Base-by-base conservation (phyloP, 2,797 vertebrate species). In the Craterocephalus amniculus region DNA sequence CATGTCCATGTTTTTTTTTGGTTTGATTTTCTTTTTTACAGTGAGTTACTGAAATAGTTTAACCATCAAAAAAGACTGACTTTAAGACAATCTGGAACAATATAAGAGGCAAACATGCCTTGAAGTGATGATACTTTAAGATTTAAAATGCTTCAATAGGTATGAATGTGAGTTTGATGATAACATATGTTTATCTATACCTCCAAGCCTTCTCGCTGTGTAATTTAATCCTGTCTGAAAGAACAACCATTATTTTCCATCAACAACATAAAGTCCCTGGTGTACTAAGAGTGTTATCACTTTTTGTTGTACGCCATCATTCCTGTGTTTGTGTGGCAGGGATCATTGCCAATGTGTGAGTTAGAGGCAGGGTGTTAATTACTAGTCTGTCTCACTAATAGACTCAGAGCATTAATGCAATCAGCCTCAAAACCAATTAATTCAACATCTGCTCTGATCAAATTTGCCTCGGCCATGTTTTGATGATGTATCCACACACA, bases 341-440 rank as follows among this genome's bases (percentile, higher is more conserved):
- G 64, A 22, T 73, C 63, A 11, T 63, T 66, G 27, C 51, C 35
- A 22, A 38, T 2, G 64, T 79, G 70, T 43, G 68, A 74, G 56
- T 83, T 75, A 24, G 67, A 84, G 72, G 74, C 70, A 62, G 60
- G 58, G 85, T 88, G 91, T 89, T 92, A 89, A 91, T 92, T 88
- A 88, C 80, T 68, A 59, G 84, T 80, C 83, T 70, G 69, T 87
- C 83, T 77, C 72, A 65, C 83, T 92, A 90, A 91, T 88, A 87
- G 78, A 90, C 89, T 85, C 69, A 10, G 73, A 81, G 80, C 85
- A 85, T 91, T 87, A 91, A 91, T 87, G 83, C 84, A 90, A 88
- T 92, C 91, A 90, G 86, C 89, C 87, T 89, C 88, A 87, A 87
- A 90, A 86, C 77, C 86, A 92, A 91, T 91, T 91, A 89, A 91